These are phyloP conservation scores for Tretioscincus oriximinensis DNA, from an alignment of 2,113 vertebrate species.

Conservation along the genomic window DNA sequence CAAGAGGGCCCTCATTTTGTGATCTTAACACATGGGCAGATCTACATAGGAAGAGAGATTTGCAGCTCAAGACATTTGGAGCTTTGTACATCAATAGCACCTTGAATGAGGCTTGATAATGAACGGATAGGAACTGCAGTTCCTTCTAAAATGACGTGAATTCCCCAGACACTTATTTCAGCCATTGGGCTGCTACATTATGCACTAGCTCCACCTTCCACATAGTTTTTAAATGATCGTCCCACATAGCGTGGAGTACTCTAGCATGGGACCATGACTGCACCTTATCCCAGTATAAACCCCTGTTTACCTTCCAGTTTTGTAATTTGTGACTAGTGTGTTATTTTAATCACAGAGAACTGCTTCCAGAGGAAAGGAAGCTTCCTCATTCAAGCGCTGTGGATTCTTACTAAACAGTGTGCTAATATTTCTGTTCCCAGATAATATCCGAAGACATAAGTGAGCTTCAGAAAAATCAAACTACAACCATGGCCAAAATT, in stretches of 20 bases:
- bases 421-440: slow-evolving; percentile 64
- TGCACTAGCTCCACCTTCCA: not conserved
- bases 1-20: too few relatives aligned
- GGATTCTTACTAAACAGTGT: not conserved
- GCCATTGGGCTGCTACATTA: not conserved
- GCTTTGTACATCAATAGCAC: too few relatives aligned
- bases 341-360: not conserved
- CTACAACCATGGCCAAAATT: slow-evolving; percentile 94
- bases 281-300: too few relatives aligned
- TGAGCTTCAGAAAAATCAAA: slow-evolving; percentile 96
- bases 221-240: not conserved
- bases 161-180: not conserved
- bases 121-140: too few relatives aligned
- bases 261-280: too few relatives aligned
- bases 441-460: slow-evolving; percentile 96
- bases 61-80: too few relatives aligned
- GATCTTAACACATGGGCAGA: too few relatives aligned
- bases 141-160: too few relatives aligned
- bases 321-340: not conserved
- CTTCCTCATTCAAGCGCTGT: not conserved
- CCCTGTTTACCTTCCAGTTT: not conserved
- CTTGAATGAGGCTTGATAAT: too few relatives aligned
- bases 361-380: too few relatives aligned
- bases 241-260: too few relatives aligned
- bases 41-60: too few relatives aligned